Conservation (phyloP, 2,888 invertebrate genomes). For the Lagria hirta region DNA sequence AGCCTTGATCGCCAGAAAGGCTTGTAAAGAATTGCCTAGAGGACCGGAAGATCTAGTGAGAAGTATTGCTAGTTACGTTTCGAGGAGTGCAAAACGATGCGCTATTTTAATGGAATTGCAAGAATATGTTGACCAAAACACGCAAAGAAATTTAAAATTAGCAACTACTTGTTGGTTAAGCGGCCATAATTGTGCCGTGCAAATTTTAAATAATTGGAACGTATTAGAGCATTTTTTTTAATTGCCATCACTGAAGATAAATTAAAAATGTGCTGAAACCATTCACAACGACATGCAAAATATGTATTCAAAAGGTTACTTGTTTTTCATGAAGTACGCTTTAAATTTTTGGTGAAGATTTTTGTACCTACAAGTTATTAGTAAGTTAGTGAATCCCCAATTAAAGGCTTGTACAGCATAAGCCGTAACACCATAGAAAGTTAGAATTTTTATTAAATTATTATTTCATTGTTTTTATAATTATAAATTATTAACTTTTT, state of each 20-base stretch:
- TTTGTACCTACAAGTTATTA: no score
- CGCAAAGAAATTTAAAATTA: constrained; percentile 12
- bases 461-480: no score
- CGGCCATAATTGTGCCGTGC: constrained; percentile 24
- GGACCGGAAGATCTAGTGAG: constrained; percentile 24
- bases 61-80: constrained; percentile 20
- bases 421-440: no score
- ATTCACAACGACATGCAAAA: constrained; percentile 24
- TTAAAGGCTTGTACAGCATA: no score
- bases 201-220: constrained; percentile 28
- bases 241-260: constrained; percentile 20
- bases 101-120: constrained; percentile 25
- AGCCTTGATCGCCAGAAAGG: constrained; percentile 29
- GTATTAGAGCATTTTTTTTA: constrained; percentile 10
- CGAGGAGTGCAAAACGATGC: constrained; percentile 27
- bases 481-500: no score
- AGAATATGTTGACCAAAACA: constrained; percentile 18
- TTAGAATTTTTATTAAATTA: no score
- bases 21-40: constrained; percentile 25
- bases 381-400: no score
- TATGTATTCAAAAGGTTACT: constrained; percentile 20
- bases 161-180: constrained; percentile 23
- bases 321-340: constrained; percentile 30
- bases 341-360: constrained; percentile 30
- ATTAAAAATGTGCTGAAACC: constrained; percentile 23